Evolutionary conservation across 2,113 vertebrate species (phyloP), one percentile per base, ranked within the genome.

Genomic region (Mirza zaza): DNA sequence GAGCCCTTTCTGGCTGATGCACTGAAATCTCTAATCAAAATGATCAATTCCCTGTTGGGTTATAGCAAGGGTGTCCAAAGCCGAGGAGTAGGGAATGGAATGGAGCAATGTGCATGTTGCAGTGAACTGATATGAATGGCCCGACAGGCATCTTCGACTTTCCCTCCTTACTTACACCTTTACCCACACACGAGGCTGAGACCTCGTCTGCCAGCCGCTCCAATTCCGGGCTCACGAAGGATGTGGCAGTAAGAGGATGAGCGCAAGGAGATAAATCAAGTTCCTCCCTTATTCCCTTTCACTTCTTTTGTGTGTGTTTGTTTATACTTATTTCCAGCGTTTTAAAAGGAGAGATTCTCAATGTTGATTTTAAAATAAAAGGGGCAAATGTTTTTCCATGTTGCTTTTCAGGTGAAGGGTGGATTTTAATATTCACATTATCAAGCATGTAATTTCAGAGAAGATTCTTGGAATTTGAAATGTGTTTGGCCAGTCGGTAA

Each of bases 331-430:
- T 0, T 73, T 67, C 52, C 21, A 61, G 13, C 23, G 32, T 71
- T 94, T 84, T 42, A 45, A 91, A 89, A 87, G 83, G 32, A 93
- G 34, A 77, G 14, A 65, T 42, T 75, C 75, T 86, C 63, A 63
- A 6, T 70, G 55, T 89, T 95, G 77, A 91, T 81, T 94, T 89
- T 93, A 52, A 76, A 81, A 68, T 36, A 79, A 55, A 94, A 68
- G 91, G 84, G 52, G 73, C 32, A 95, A 52, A 42, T 93, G 8
- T 55, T 48, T 95, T 88, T 83, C 34, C 6, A 6, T 25, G 52
- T 86, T 63, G 61, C 67, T 89, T 57, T 45, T 67, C 73, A 57
- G 39, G 65, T 67, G 27, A 93, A 67, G 61, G 27, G 21, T 12
- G 18, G 2, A 32, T 57, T 76, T 94, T 80, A 77, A 18, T 87